Percentiles rank a stretch among this genome's conserved stretches.
Conservation (phyloP, 2,797 vertebrate genomes). For the Mareca strepera region DNA sequence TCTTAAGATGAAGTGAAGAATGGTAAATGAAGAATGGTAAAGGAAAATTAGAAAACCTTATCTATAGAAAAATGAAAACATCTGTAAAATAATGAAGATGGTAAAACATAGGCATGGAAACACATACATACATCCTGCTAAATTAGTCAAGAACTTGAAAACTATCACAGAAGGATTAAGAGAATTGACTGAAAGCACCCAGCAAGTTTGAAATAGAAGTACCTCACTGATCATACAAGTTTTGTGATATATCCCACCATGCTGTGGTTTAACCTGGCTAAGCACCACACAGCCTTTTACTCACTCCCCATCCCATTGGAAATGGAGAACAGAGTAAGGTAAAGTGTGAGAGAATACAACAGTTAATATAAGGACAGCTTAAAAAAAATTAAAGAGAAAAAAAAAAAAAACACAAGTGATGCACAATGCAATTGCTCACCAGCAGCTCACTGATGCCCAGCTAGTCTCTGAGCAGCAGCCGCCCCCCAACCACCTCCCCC, state of each 20-base stretch:
- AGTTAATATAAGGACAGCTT: not conserved
- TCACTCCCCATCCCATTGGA: too few species aligned
- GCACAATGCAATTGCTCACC: not conserved
- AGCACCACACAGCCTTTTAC: too few species aligned
- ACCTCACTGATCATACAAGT: not conserved
- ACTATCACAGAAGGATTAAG: fast-evolving
- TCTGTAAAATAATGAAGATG: not conserved
- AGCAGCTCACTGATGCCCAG: not conserved
- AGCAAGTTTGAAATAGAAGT: not conserved
- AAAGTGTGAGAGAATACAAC: not conserved
- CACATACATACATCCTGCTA: not conserved
- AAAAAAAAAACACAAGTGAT: not conserved
- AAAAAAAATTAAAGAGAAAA: too few species aligned
- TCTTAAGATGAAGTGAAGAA: not conserved
- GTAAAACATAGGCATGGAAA: not conserved
- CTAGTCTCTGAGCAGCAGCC: not conserved
- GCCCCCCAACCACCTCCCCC: not conserved
- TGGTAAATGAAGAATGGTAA: not conserved
- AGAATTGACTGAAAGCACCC: not conserved
- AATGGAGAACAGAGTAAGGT: too few species aligned
- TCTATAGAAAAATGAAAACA: not conserved
- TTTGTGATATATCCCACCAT: not conserved
- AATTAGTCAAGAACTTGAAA: not conserved
- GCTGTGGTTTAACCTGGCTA: too few species aligned
- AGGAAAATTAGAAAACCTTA: not conserved